A percentile compares a stretch with the other conserved stretches of the same genome.
Evolutionary conservation across 2,113 vertebrate genomes (phyloP).

Genomic region (Amia ocellicauda): DNA sequence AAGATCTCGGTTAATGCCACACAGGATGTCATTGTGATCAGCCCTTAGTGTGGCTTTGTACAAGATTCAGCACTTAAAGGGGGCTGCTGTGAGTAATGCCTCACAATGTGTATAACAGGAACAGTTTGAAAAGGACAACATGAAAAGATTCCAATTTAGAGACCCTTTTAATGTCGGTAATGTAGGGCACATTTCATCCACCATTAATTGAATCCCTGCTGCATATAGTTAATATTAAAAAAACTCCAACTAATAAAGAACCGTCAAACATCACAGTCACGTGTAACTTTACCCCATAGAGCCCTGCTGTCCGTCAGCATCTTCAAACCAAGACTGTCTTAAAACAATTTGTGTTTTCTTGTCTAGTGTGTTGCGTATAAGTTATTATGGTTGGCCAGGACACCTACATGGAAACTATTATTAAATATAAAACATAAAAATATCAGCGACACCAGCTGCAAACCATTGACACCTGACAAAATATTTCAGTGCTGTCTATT

Average conservation of each 20-base stretch:
- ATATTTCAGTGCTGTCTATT: too few relatives aligned
- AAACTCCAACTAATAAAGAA: too few relatives aligned
- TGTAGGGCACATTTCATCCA: neutral
- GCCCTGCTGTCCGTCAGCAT: neutral
- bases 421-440: too few relatives aligned
- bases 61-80: constrained; percentile 6
- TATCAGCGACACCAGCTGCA: too few relatives aligned
- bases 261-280: neutral
- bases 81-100: neutral
- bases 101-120: neutral
- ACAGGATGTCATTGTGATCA: neutral
- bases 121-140: neutral
- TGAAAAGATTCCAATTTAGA: constrained; percentile 1
- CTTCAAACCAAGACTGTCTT: neutral
- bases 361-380: too few relatives aligned
- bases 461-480: too few relatives aligned
- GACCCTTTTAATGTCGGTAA: neutral
- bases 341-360: neutral
- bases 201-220: too few relatives aligned
- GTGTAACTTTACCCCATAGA: neutral
- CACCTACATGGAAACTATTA: too few relatives aligned
- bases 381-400: too few relatives aligned
- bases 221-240: too few relatives aligned
- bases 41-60: neutral
- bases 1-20: neutral